Evolutionary conservation across 2,888 invertebrate species (phyloP).

Genomic region (Scaeva pyrastri): DNA sequence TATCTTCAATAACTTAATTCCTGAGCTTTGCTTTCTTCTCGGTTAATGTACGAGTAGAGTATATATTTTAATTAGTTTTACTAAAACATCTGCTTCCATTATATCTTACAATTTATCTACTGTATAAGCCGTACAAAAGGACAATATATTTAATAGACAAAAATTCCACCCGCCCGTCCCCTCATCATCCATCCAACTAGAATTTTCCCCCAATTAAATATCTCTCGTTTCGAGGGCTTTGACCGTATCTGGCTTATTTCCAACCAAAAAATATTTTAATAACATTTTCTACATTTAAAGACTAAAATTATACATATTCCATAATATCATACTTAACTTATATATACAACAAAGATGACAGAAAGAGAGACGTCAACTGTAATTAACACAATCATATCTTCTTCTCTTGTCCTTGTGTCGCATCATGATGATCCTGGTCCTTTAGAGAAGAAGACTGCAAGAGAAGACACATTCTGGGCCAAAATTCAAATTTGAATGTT

Average conservation of each 20-base stretch:
- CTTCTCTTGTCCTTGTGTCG: neutral
- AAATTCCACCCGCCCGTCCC: conserved; percentile 6
- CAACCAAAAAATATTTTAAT: conserved; percentile 12
- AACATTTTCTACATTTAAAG: conserved; percentile 15
- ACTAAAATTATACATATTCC: conserved; percentile 20
- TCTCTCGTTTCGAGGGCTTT: neutral
- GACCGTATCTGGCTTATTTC: conserved; percentile 3
- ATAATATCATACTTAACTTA: neutral
- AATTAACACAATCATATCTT: conserved; percentile 59
- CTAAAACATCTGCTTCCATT: conserved; percentile 16
- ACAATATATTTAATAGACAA: conserved; percentile 22
- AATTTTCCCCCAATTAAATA: too few relatives aligned
- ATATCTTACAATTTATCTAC: conserved; percentile 10
- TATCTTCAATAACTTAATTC: neutral
- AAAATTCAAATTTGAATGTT: conserved; percentile 6
- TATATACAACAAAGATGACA: conserved; percentile 23
- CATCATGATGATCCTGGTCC: too few relatives aligned
- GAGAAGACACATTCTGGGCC: neutral
- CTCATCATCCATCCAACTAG: neutral
- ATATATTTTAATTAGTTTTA: conserved; percentile 7
- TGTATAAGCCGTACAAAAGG: neutral
- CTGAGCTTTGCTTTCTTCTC: neutral
- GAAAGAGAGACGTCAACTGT: conserved; percentile 43
- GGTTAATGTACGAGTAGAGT: too few relatives aligned
- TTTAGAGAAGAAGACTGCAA: neutral